phyloP scores from a whole-genome alignment of 2,797 vertebrate species.

The Monodelphis domestica region DNA sequence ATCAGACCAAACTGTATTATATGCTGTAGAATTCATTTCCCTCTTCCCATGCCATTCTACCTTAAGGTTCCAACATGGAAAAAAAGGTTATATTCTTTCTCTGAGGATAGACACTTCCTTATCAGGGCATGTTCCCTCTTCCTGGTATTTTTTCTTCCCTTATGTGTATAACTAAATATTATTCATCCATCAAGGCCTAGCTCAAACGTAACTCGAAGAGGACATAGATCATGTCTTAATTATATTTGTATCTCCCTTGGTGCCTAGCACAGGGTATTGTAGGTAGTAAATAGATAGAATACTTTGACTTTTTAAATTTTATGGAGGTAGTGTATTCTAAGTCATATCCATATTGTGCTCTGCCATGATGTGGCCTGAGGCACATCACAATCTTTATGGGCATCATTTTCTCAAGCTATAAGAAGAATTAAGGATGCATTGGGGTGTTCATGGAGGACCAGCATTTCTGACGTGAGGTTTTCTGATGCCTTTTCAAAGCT shows the following conservation, averaged over 20 bases:
- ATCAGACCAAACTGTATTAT: neutral
- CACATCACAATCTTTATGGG: neutral
- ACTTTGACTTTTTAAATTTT: neutral
- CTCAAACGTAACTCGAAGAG: neutral
- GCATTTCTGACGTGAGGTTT: no score
- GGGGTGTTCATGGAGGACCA: no score
- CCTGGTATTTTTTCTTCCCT: neutral
- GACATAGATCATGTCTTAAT: neutral
- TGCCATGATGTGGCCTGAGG: neutral
- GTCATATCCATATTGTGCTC: neutral
- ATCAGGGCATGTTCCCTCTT: neutral
- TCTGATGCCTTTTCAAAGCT: no score
- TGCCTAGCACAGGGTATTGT: neutral
- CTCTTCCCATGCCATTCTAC: neutral
- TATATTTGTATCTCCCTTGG: neutral
- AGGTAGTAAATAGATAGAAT: neutral
- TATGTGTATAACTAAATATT: neutral
- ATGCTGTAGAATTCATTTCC: neutral
- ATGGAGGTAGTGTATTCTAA: neutral
- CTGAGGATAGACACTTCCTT: neutral
- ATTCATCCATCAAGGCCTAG: neutral
- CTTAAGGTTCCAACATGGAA: neutral
- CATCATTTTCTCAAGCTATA: neutral
- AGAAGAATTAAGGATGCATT: no score
- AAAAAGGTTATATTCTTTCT: neutral